These are phyloP conservation scores for Rousettus leschenaultii DNA, from an alignment of 2,113 vertebrate species.

Conservation along the genomic window DNA sequence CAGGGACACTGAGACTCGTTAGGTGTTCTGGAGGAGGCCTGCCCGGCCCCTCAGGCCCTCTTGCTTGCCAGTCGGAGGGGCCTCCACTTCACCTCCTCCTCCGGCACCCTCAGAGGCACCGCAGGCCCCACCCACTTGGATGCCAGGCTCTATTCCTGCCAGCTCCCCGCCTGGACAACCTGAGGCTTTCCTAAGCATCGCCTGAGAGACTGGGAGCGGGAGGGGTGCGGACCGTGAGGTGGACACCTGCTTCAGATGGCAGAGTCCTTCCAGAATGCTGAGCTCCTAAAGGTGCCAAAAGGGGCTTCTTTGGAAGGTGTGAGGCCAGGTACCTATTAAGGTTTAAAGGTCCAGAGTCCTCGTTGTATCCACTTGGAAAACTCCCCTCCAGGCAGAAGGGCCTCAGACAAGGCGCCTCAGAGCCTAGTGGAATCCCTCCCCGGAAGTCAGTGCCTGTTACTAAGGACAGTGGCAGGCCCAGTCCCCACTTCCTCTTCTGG, in stretches of 20 bases:
- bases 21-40: not conserved
- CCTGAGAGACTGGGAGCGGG: not conserved
- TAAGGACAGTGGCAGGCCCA: not conserved
- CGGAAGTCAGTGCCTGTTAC: not conserved
- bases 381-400: not conserved
- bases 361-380: not conserved
- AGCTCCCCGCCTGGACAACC: not conserved
- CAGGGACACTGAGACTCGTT: accelerated
- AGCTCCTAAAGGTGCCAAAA: not conserved
- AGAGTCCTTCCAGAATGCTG: not conserved
- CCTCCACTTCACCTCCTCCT: not conserved
- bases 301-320: not conserved
- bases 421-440: not conserved
- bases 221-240: too few relatives aligned
- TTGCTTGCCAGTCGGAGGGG: not conserved
- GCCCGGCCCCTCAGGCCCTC: not conserved
- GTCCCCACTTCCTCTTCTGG: not conserved
- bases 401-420: not conserved
- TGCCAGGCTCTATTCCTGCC: not conserved
- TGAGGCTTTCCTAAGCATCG: not conserved
- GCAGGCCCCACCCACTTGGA: too few relatives aligned
- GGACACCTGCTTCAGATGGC: not conserved
- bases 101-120: not conserved
- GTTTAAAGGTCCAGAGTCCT: not conserved
- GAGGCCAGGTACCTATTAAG: not conserved